A percentile compares a stretch with the other conserved stretches of the same genome.
phyloP scores from a whole-genome alignment of 2,113 vertebrate genomes.

The Edolisoma coerulescens region DNA sequence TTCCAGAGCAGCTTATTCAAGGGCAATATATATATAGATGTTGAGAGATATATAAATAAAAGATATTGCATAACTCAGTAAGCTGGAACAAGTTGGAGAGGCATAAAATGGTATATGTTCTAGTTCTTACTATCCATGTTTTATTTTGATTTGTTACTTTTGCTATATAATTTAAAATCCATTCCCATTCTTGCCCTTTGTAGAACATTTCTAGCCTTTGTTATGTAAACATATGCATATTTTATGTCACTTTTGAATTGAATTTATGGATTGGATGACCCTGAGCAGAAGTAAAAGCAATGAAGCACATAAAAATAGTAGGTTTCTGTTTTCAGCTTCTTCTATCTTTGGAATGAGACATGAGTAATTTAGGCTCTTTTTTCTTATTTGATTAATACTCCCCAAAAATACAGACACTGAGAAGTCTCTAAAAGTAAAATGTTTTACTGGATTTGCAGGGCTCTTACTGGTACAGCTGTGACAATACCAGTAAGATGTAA shows the following conservation, averaged over 20 bases:
- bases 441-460: neutral
- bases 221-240: neutral
- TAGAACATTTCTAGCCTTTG: neutral
- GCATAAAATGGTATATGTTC: neutral
- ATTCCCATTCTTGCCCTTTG: neutral
- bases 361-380: neutral
- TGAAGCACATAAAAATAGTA: neutral
- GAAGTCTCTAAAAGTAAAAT: neutral
- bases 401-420: neutral
- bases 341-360: neutral
- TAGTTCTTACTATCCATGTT: neutral
- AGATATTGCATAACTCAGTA: neutral
- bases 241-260: neutral
- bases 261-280: neutral
- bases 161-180: neutral
- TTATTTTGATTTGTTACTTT: neutral
- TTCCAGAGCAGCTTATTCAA: neutral
- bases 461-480: neutral
- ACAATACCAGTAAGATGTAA: neutral
- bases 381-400: neutral
- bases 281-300: neutral
- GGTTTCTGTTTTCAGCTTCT: neutral
- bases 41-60: neutral
- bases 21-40: neutral
- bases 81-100: neutral